phyloP scores from a whole-genome alignment of 2,797 vertebrate genomes.

The Chloroceryle amazona region DNA sequence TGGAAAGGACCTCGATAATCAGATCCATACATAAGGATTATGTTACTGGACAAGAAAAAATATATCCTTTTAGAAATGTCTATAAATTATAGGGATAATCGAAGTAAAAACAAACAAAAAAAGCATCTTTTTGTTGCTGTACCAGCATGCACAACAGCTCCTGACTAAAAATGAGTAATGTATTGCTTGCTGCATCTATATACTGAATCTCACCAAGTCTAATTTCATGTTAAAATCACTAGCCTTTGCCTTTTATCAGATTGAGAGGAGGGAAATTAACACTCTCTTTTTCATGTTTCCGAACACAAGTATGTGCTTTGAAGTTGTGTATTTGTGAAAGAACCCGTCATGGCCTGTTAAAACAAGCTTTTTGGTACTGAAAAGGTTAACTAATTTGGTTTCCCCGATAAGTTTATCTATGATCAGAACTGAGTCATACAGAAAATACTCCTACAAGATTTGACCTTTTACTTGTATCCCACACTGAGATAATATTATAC shows the following conservation, averaged over 20 bases:
- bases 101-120: background rate
- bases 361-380: slow-evolving; percentile 60
- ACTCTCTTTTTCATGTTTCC: slow-evolving; percentile 46
- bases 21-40: background rate
- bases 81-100: background rate
- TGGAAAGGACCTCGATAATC: background rate
- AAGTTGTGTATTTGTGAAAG: slow-evolving; percentile 42
- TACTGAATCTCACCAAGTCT: background rate
- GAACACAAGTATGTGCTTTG: slow-evolving; percentile 43
- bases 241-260: background rate
- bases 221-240: background rate
- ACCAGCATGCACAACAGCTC: background rate
- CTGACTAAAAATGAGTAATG: background rate
- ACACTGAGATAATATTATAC: slow-evolving; percentile 82
- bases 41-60: background rate
- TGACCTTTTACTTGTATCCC: slow-evolving; percentile 90
- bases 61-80: background rate
- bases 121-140: background rate
- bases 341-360: slow-evolving; percentile 6
- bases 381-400: slow-evolving; percentile 83
- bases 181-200: background rate
- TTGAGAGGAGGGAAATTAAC: slow-evolving; percentile 1
- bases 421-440: slow-evolving; percentile 88
- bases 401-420: slow-evolving; percentile 80
- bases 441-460: slow-evolving; percentile 88